A percentile compares a stretch with the other conserved stretches of the same genome.
Evolutionary conservation across 2,888 invertebrate genomes (phyloP).

Genomic region (Xestia xanthographa): DNA sequence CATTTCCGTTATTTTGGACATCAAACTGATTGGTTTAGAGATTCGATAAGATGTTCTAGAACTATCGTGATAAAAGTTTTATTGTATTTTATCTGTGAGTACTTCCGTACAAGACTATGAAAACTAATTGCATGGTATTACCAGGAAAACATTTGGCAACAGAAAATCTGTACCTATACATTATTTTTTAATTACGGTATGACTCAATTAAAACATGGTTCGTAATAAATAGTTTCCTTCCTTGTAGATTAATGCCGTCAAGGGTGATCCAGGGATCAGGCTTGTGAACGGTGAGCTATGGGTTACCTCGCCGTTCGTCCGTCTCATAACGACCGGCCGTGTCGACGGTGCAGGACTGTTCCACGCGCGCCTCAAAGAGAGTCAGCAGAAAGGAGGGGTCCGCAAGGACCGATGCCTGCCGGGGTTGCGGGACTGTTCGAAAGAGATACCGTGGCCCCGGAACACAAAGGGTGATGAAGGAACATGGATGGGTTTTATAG

Average conservation of each 20-base stretch:
- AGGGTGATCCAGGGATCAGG: not conserved
- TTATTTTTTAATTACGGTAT: conserved; percentile 1
- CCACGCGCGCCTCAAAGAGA: no score
- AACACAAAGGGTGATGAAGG: no score
- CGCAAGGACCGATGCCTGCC: no score
- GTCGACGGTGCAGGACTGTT: no score
- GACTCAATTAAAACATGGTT: not conserved
- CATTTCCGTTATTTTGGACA: conserved; percentile 28
- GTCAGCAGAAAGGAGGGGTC: no score
- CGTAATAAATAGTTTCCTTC: not conserved
- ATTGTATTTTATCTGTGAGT: conserved; percentile 26
- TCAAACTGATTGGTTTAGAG: conserved; percentile 31
- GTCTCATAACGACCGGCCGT: no score
- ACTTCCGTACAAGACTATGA: conserved; percentile 49
- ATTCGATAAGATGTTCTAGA: conserved; percentile 33
- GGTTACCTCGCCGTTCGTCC: no score
- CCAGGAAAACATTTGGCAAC: not conserved
- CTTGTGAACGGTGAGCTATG: no score
- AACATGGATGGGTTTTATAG: no score
- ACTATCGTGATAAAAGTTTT: conserved; percentile 20
- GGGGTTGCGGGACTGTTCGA: no score
- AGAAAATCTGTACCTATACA: not conserved
- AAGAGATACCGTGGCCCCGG: no score
- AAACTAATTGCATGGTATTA: conserved; percentile 28
- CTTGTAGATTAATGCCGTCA: not conserved